These are phyloP conservation scores for Rhaphigaster nebulosa DNA, from an alignment of 2,888 invertebrate species.

Conservation along the genomic window DNA sequence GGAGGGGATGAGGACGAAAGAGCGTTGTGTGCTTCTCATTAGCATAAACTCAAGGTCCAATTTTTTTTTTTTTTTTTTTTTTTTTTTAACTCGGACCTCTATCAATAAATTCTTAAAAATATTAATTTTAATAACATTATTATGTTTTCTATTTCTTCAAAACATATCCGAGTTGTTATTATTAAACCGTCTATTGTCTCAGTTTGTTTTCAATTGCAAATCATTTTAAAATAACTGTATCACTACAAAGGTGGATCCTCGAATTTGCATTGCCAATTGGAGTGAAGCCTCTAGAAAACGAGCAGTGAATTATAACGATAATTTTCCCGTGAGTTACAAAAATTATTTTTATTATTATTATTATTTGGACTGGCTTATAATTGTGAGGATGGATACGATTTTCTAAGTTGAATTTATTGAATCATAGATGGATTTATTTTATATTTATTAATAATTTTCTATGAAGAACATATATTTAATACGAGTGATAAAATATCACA, in stretches of 20 bases:
- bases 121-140: not conserved
- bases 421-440: no score
- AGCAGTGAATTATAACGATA: not conserved
- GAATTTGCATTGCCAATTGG: constrained; percentile 6
- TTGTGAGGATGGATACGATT: no score
- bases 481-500: no score
- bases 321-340: not conserved
- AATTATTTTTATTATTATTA: no score
- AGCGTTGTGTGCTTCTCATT: constrained; percentile 32
- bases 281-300: not conserved
- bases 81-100: not conserved
- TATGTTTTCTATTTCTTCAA: not conserved
- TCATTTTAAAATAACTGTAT: constrained; percentile 17
- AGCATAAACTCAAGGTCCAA: not conserved
- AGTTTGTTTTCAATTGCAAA: constrained; percentile 14
- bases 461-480: no score
- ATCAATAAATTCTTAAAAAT: not conserved
- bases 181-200: not conserved
- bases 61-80: no score
- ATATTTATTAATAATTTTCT: no score
- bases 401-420: no score
- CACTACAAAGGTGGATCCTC: not conserved
- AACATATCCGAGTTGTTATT: not conserved
- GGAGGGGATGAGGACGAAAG: not conserved
- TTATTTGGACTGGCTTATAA: no score